Base-by-base conservation (phyloP, 2,797 vertebrate genomes). In the Gadopsis bispinosus region DNA sequence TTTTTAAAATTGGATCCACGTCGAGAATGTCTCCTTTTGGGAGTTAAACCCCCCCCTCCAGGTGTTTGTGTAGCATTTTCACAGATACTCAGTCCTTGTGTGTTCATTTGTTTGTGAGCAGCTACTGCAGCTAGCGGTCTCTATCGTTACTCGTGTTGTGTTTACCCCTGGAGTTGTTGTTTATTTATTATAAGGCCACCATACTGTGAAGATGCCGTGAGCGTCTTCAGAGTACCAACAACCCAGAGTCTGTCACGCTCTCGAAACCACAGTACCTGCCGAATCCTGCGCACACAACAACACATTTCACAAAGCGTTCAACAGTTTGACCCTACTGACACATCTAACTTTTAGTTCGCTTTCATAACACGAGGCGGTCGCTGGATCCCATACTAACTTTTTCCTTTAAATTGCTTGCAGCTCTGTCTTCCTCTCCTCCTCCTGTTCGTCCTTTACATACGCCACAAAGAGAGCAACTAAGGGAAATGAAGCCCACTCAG, bases 161-260 rank as follows among this genome's bases (percentile, higher is more conserved):
- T 89, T 85, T 85, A 83, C 84, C 91, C 83, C 91, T 88, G 88
- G 90, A 89, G 91, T 92, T 93, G 89, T 92, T 93, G 93, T 90
- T 89, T 88, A 90, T 92, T 93, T 93, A 91, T 92, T 93, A 95
- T 97, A 96, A 96, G 95, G 95, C 95, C 95, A 96, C 96, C 93
- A 84, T 94, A 91, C 91, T 93, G 79, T 92, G 87, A 91, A 89
- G 89, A 92, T 71, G 80, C 91, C 87, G 86, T 67, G 85, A 95
- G 92, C 91, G 77, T 89, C 87, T 97, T 98, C 97, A 97, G 91
- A 97, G 97, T 97, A 97, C 97, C 96, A 96, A 96, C 96, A 97
- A 96, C 96, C 93, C 91, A 92, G 84, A 95, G 97, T 96, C 94
- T 92, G 88, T 92, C 95, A 92, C 82, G 83, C 85, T 72, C 29